These are phyloP conservation scores for Steinernema hermaphroditum DNA, from an alignment of 2,888 invertebrate species.

Conservation along the genomic window DNA sequence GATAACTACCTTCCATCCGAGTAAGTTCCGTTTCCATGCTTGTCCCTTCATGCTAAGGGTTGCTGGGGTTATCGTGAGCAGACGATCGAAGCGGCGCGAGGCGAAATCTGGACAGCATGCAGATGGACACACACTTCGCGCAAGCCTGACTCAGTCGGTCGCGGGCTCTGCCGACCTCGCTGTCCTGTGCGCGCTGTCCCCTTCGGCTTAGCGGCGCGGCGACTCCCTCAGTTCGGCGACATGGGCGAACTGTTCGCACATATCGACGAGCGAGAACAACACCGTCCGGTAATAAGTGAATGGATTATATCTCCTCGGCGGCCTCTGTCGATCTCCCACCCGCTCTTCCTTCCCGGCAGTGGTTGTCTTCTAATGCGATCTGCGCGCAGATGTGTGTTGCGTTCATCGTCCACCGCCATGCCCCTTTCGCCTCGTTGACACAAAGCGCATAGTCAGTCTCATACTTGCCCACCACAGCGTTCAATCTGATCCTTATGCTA, in stretches of 20 bases:
- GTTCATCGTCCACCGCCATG: constrained; percentile 23
- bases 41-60: no score
- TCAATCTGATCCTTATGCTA: constrained; percentile 20
- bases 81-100: no score
- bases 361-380: constrained; percentile 30
- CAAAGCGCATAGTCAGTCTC: constrained; percentile 27
- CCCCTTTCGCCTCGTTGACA: constrained; percentile 31
- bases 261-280: constrained; percentile 28
- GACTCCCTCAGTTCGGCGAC: background rate
- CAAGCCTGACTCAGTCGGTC: no score
- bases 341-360: constrained; percentile 29
- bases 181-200: constrained; percentile 27
- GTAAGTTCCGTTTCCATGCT: constrained; percentile 11
- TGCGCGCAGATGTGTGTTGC: constrained; percentile 31
- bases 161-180: background rate
- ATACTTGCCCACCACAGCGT: constrained; percentile 19
- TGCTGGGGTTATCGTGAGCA: no score
- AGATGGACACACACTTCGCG: constrained; percentile 6
- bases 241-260: constrained; percentile 27
- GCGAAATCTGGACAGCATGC: no score
- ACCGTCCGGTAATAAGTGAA: constrained; percentile 31
- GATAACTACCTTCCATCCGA: background rate
- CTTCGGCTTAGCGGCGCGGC: constrained; percentile 1
- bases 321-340: constrained; percentile 19
- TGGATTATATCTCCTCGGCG: constrained; percentile 28